Evolutionary conservation across 2,797 vertebrate genomes (phyloP).

Genomic region (Craterocephalus amniculus): DNA sequence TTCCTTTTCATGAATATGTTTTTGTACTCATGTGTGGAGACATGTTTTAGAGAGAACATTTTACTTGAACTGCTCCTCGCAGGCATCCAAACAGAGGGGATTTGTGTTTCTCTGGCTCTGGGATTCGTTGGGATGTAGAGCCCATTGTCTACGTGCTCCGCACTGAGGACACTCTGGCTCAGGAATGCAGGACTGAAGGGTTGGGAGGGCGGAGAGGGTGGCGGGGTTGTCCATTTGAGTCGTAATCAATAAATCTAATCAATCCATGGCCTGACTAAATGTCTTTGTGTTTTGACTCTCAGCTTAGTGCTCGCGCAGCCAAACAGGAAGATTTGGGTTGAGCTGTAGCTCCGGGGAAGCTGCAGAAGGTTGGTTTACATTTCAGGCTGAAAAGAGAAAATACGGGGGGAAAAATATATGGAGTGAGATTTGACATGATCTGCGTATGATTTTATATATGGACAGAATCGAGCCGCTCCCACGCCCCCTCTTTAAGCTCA

Average conservation of each 20-base stretch:
- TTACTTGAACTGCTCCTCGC: constrained; percentile 70
- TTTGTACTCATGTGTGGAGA: constrained; percentile 66
- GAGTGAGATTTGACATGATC: constrained; percentile 21
- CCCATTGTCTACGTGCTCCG: constrained; percentile 61
- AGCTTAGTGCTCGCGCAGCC: constrained; percentile 3
- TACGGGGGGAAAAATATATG: constrained; percentile 13
- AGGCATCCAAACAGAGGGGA: constrained; percentile 56
- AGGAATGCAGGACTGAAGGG: constrained; percentile 66
- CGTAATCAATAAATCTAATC: constrained; percentile 82
- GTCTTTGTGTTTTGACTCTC: constrained; percentile 61
- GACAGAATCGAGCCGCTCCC: constrained; percentile 52
- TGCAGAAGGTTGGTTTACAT: constrained; percentile 12
- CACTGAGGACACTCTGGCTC: constrained; percentile 59
- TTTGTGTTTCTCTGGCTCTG: constrained; percentile 63
- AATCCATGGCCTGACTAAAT: constrained; percentile 67
- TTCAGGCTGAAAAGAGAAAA: constrained; percentile 26
- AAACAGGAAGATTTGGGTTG: constrained; percentile 5
- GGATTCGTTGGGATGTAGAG: constrained; percentile 63
- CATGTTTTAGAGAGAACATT: constrained; percentile 61
- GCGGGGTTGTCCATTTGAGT: constrained; percentile 59
- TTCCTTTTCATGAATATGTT: constrained; percentile 63
- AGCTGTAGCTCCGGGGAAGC: constrained; percentile 13
- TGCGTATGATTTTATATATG: constrained; percentile 25
- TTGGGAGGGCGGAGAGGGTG: constrained; percentile 8
- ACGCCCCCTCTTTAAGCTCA: constrained; percentile 47